Base-by-base conservation (phyloP, 2,888 invertebrate genomes). In the Sialis lutaria region DNA sequence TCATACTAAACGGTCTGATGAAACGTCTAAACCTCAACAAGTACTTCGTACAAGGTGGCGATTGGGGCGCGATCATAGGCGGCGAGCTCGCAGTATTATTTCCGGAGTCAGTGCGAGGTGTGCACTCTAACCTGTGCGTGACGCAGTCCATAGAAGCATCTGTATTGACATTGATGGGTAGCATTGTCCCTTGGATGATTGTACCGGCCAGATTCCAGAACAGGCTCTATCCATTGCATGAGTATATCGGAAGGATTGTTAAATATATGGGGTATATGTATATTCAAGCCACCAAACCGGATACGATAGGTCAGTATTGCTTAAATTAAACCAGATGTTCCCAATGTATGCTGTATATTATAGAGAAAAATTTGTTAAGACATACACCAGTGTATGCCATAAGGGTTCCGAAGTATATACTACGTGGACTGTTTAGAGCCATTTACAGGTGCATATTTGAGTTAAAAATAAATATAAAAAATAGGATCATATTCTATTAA, bases 281-380 rank as follows among this genome's bases (percentile, higher is more conserved):
- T 58, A 53, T 90, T 5, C 91, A 92, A 59, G 75, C 85, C 0
- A 88, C 90, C 0, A 91, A 89, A 61, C 91, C 92, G 9, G 91
- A 92, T 57, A 89, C 90, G 0, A 67, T 87, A 53, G 90, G 88
- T 82, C 22, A 22, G 22, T 22, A 22, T 22, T 22, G 22, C 4
- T 22, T 22, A 22, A 22, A 22, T n/a, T n/a, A n/a, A n/a, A n/a
- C n/a, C n/a, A n/a, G n/a, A n/a, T n/a, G n/a, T n/a, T n/a, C n/a
- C n/a, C n/a, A n/a, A n/a, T n/a, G n/a, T n/a, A n/a, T n/a, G n/a
- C n/a, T n/a, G n/a, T n/a, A n/a, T n/a, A n/a, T n/a, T n/a, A n/a
- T n/a, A n/a, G n/a, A n/a, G n/a, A n/a, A n/a, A n/a, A n/a, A n/a
- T n/a, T n/a, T n/a, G n/a, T n/a, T n/a, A n/a, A n/a, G n/a, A n/a